Percentiles rank a stretch among this genome's conserved stretches.
These are phyloP conservation scores for Scomberomorus guttatus DNA, from an alignment of 2,797 vertebrate species.

Conservation along the genomic window DNA sequence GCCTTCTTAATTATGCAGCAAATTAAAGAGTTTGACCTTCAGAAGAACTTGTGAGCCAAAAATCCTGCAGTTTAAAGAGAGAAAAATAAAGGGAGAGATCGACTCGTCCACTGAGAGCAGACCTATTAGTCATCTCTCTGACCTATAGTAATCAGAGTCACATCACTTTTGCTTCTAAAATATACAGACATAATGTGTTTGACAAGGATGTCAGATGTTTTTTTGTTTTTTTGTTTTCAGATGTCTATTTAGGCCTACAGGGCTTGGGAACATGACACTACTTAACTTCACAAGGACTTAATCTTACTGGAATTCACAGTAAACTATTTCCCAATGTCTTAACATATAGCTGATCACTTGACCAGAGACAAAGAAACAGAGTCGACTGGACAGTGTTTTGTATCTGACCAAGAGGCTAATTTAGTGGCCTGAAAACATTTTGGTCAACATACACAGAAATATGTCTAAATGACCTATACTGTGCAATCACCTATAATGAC, in stretches of 20 bases:
- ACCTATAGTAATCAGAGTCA: constrained; percentile 4
- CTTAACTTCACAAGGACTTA: not conserved
- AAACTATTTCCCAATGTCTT: not conserved
- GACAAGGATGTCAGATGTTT: not conserved
- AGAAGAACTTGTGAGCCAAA: constrained; percentile 14
- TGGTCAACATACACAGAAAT: not conserved
- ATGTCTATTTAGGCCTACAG: not conserved
- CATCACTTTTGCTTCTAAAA: constrained; percentile 4
- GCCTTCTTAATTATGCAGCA: constrained; percentile 34
- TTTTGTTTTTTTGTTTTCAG: constrained; percentile 20
- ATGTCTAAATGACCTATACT: not conserved
- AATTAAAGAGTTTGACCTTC: constrained; percentile 40
- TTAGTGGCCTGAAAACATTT: not conserved
- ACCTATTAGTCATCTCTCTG: not conserved
- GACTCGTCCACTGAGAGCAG: not conserved
- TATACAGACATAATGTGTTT: constrained; percentile 21
- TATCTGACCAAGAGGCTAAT: not conserved
- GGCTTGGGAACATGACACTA: not conserved
- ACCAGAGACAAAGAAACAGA: not conserved
- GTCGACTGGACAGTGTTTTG: not conserved
- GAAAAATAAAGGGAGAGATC: constrained; percentile 6
- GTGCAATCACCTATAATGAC: not conserved
- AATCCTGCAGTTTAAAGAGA: constrained; percentile 2
- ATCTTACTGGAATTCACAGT: not conserved
- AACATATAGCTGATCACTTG: not conserved